These are phyloP conservation scores for Homarus gammarus DNA, from an alignment of 2,888 invertebrate genomes.

Conservation along the genomic window DNA sequence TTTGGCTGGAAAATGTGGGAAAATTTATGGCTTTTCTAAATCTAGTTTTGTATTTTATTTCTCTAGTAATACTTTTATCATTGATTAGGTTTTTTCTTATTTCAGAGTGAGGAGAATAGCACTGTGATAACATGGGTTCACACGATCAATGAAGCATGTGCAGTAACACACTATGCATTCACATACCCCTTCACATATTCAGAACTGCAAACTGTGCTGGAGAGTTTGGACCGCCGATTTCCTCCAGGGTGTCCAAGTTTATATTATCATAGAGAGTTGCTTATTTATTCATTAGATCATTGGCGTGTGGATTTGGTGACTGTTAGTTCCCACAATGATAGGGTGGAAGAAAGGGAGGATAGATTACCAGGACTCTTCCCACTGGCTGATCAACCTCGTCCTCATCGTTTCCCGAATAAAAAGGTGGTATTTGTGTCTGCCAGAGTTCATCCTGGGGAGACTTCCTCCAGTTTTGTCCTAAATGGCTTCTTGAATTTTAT, in stretches of 20 bases:
- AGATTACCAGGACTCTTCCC: slow-evolving; percentile 87
- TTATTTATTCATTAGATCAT: slow-evolving; percentile 88
- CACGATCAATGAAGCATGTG: slow-evolving; percentile 82
- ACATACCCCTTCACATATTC: slow-evolving; percentile 93
- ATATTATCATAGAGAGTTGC: slow-evolving; percentile 90
- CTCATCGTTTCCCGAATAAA: slow-evolving; percentile 87
- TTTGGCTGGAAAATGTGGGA: too few species aligned
- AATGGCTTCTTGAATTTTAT: slow-evolving; percentile 92
- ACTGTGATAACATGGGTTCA: slow-evolving; percentile 78
- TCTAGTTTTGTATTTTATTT: not conserved
- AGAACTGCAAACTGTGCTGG: slow-evolving; percentile 88
- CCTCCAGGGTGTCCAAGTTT: slow-evolving; percentile 79
- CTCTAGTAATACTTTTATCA: slow-evolving; percentile 6
- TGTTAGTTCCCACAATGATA: slow-evolving; percentile 89
- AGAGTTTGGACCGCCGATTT: slow-evolving; percentile 83
- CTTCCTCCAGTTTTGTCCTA: slow-evolving; percentile 93
- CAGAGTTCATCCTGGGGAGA: slow-evolving; percentile 95
- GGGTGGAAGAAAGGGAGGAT: slow-evolving; percentile 86
- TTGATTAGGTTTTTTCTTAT: not conserved
- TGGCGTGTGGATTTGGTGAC: slow-evolving; percentile 90
- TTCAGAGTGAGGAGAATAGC: slow-evolving; percentile 74
- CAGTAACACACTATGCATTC: slow-evolving; percentile 92
- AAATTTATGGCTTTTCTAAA: too few species aligned
- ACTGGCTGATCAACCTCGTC: slow-evolving; percentile 84
- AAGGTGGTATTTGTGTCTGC: slow-evolving; percentile 93